phyloP scores from a whole-genome alignment of 2,797 vertebrate genomes.

The Dallia pectoralis region DNA sequence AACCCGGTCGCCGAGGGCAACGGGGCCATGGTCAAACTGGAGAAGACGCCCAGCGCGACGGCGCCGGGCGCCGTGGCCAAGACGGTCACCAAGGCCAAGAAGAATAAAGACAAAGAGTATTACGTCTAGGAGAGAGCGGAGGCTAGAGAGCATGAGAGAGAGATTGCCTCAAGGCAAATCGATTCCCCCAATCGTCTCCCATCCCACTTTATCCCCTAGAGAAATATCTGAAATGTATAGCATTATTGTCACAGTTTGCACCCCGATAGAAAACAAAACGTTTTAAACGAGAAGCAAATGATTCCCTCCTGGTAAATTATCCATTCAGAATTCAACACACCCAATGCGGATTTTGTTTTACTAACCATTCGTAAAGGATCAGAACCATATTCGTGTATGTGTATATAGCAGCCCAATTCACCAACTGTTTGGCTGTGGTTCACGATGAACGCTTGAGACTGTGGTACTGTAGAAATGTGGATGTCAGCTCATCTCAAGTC shows the following conservation, averaged over 20 bases:
- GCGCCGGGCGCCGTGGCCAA: constrained; percentile 77
- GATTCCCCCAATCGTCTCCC: not conserved
- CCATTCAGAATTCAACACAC: constrained; percentile 46
- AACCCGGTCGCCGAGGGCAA: constrained; percentile 85
- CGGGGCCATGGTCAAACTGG: constrained; percentile 83
- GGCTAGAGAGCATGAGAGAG: constrained; percentile 8
- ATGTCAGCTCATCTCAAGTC: constrained; percentile 65
- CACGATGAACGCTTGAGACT: constrained; percentile 54
- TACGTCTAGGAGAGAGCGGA: constrained; percentile 80
- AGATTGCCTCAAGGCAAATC: not conserved
- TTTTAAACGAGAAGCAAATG: constrained; percentile 43
- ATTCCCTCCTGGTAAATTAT: constrained; percentile 48
- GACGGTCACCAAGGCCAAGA: constrained; percentile 88
- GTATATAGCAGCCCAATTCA: constrained; percentile 61
- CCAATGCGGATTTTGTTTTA: constrained; percentile 25
- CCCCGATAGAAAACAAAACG: constrained; percentile 26
- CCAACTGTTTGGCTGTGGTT: constrained; percentile 51
- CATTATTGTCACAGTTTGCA: constrained; percentile 30
- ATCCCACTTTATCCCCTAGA: not conserved
- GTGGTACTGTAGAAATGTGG: constrained; percentile 42
- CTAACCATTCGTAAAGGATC: constrained; percentile 46
- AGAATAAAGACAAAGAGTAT: constrained; percentile 98
- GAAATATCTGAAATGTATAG: not conserved
- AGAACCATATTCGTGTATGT: constrained; percentile 61
- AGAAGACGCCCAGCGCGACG: constrained; percentile 79